A percentile compares a stretch with the other conserved stretches of the same genome.
Evolutionary conservation across 1,140 invertebrate genomes (phyloP).

Genomic region (Amphibalanus amphitrite): DNA sequence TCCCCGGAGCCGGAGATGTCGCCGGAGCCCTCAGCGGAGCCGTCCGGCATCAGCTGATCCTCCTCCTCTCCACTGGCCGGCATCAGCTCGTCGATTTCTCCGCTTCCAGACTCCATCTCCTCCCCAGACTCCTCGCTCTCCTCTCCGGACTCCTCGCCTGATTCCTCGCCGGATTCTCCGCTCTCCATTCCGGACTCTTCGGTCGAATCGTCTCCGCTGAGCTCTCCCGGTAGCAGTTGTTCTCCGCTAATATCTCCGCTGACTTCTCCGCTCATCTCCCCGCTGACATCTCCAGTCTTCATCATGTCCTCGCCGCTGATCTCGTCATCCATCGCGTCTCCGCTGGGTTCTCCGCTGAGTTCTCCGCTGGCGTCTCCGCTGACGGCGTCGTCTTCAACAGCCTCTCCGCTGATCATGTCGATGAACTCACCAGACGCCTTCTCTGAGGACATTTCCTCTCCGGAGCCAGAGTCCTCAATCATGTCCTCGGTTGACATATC

Average conservation of each 20-base stretch:
- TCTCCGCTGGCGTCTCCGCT: not conserved
- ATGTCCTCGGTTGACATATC: not conserved
- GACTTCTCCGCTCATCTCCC: not conserved
- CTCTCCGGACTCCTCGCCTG: conserved; percentile 10
- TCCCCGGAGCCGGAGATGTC: conserved; percentile 12
- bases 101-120: conserved; percentile 14
- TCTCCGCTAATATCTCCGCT: not conserved
- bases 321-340: not conserved
- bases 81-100: conserved; percentile 8
- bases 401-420: no score
- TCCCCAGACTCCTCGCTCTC: conserved; percentile 16
- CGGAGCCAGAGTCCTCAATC: not conserved
- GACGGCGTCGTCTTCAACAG: not conserved
- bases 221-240: not conserved
- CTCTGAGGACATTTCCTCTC: not conserved
- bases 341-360: no score
- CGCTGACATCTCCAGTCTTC: not conserved
- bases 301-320: not conserved
- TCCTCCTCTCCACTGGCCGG: conserved; percentile 14
- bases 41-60: conserved; percentile 22
- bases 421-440: not conserved
- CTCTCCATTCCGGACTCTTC: conserved; percentile 9
- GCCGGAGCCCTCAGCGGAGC: conserved; percentile 9
- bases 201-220: not conserved
- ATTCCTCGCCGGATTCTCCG: conserved; percentile 10